phyloP scores from a whole-genome alignment of 1,140 invertebrate species.

The Penaeus vannamei region DNA sequence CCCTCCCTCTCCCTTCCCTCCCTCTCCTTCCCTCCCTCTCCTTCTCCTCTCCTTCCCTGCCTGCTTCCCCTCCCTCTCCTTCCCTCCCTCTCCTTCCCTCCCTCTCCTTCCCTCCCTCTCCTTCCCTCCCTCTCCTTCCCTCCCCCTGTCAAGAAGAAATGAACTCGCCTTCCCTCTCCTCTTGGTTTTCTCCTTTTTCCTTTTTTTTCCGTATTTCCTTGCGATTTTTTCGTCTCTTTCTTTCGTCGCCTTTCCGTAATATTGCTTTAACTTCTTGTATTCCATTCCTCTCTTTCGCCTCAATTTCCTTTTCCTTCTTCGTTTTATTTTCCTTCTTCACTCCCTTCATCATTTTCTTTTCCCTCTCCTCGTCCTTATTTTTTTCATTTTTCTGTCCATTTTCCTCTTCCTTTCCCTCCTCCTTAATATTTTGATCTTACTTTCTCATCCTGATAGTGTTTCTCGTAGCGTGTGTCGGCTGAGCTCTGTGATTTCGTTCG shows the following conservation, averaged over 20 bases:
- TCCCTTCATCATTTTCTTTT: too few relatives aligned
- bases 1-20: neutral
- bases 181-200: too few relatives aligned
- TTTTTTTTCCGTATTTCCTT: too few relatives aligned
- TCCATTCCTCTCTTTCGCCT: neutral
- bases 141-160: too few relatives aligned
- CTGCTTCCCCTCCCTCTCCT: too few relatives aligned
- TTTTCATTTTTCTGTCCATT: neutral
- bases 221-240: too few relatives aligned
- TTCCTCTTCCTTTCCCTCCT: constrained; percentile 3
- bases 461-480: neutral
- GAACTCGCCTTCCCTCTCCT: too few relatives aligned
- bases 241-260: too few relatives aligned
- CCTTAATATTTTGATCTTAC: neutral
- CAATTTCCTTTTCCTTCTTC: too few relatives aligned
- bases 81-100: neutral
- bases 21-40: neutral
- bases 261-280: too few relatives aligned
- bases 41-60: neutral
- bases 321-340: too few relatives aligned
- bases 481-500: neutral
- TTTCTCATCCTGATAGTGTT: neutral
- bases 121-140: neutral
- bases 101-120: neutral
- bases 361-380: neutral